Conservation (phyloP, 2,113 vertebrate species). For the Dasyornis broadbenti region DNA sequence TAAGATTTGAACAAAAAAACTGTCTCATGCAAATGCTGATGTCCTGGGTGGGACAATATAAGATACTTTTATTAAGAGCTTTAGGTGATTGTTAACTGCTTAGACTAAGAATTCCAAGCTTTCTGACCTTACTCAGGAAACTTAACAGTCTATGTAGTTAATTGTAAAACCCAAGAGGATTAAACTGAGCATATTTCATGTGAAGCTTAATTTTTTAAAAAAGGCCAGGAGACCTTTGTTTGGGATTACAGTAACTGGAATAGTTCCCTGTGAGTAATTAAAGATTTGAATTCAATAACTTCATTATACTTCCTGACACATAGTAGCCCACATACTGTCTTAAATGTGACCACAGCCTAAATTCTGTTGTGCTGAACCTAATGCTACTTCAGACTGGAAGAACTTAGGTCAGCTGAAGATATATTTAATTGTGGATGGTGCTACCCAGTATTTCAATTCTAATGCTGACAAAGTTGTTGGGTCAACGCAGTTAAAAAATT, state of each 20-base stretch:
- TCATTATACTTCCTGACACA: not conserved
- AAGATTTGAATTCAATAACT: not conserved
- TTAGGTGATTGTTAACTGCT: not conserved
- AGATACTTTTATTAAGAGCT: not conserved
- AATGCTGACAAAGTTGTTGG: not conserved
- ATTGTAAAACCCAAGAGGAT: constrained; percentile 11
- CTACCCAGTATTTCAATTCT: not conserved
- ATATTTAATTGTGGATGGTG: not conserved
- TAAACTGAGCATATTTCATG: not conserved
- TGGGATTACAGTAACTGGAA: not conserved
- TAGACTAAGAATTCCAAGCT: not conserved
- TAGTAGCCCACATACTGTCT: not conserved
- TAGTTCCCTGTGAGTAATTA: not conserved
- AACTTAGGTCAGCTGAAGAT: not conserved
- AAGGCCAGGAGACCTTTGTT: not conserved
- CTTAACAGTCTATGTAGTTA: not conserved
- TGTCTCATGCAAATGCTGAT: not conserved
- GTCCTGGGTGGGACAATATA: not conserved
- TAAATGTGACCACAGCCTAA: not conserved
- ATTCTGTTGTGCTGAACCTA: not conserved
- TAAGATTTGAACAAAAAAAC: not conserved
- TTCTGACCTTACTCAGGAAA: not conserved
- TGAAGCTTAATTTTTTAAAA: not conserved
- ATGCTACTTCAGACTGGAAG: not conserved
- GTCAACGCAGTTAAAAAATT: not conserved